Evolutionary conservation across 2,888 invertebrate genomes (phyloP), one percentile per base, ranked within the genome.

Genomic region (Limnephilus marmoratus): DNA sequence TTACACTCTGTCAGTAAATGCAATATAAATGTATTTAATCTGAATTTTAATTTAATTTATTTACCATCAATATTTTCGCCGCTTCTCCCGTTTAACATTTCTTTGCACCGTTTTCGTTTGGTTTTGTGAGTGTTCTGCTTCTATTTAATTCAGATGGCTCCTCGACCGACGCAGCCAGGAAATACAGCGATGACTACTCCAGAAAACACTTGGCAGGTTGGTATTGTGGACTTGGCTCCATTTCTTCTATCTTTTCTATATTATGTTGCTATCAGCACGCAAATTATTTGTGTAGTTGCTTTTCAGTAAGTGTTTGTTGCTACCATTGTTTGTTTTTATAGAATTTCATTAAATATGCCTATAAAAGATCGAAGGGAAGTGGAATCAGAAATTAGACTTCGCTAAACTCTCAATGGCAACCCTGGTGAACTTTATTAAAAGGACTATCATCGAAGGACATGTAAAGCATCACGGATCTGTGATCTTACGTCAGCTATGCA

Each of bases 131-230:
- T 93, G 93, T 91, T 92, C 85, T 92, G 92, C 90, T 93, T 92
- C 92, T 86, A 81, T 92, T 91, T 92, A 96, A 94, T 91, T 85
- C 96, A 96, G 96, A 96, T 96, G 95, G 96, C 95, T 95, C 96
- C 94, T 95, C 96, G 81, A 95, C 96, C 94, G 96, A 96, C 94
- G 95, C 96, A 94, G 94, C 95, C 94, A 95, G 96, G 95, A 96
- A 96, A 94, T 95, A 95, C 94, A 96, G 96, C 94, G 96, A 96
- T 95, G 96, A 96, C 94, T 95, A 95, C 94, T 96, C 96, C 93
- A 95, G 96, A 95, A 96, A 96, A 95, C 96, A 96, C 95, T 95
- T 96, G 94, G 96, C 96, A 95, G 96, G 96, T 96, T 80, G 49
- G 92, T 90, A 81, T 29, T 86, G 45, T 86, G 37, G 45, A 29